Base-by-base conservation (phyloP, 2,113 vertebrate species). In the Zingel zingel region DNA sequence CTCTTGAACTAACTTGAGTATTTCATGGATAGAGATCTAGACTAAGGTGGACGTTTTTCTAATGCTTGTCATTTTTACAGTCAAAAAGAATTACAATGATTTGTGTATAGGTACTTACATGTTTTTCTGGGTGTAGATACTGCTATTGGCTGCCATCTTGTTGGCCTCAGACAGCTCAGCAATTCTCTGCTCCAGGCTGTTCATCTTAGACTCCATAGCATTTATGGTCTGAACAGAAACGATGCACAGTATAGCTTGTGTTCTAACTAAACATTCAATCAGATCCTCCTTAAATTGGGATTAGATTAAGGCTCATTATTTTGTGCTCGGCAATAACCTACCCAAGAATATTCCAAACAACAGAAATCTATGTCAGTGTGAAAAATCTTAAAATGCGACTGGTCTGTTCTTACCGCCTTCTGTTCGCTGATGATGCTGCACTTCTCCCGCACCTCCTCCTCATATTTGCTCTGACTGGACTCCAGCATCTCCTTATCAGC, bases 181-280 rank as follows among this genome's bases (percentile, higher is more conserved):
- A 83, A 99, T 98, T 87, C 98, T 98, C 94, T 99, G 98, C 89
- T 99, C 98, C 95, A 99, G 94, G 68, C 96, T 99, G 89, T 96
- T 96, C 93, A 98, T 99, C 96, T 99, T 99, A 0, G 98, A 99
- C 88, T 99, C 98, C 98, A 99, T 98, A 11, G 98, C 98, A 89
- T 98, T 99, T 92, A 99, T 98, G 89, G 98, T 99, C 98, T 99
- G 90, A 64, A 81, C 8, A 80, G 62, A 65, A 77, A 79, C 15
- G 0, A 33, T 18, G 14, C 3, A 45, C 5, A 47, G 0, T 6
- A 16, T 19, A 58, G 39, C 7, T 61, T 33, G 1, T 27, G 23
- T 33, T 81, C 76, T 25, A 65, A 56, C 25, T 18, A 69, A 72
- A 66, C 23, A 53, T 59, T 73, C 8, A 71, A 13, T 69, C 25